These are phyloP conservation scores for Pristionchus mayeri DNA, from an alignment of 2,888 invertebrate species.

Conservation along the genomic window DNA sequence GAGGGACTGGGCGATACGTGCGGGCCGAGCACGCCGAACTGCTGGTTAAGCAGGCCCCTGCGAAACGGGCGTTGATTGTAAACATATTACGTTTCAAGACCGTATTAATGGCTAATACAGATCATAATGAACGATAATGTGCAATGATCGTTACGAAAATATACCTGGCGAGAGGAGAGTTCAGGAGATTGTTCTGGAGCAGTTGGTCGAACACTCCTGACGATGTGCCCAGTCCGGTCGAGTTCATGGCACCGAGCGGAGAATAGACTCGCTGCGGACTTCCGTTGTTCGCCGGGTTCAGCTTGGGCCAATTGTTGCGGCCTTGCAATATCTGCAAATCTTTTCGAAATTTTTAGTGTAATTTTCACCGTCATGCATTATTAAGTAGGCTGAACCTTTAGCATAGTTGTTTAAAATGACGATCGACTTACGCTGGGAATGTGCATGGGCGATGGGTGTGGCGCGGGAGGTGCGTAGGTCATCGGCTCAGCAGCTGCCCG, in stretches of 20 bases:
- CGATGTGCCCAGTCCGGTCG: neutral
- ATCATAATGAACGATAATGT: neutral
- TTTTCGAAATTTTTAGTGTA: neutral
- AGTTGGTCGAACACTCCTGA: neutral
- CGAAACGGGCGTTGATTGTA: neutral
- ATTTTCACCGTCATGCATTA: no score
- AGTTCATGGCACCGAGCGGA: neutral
- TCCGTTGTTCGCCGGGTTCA: neutral
- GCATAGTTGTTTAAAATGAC: neutral
- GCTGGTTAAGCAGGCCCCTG: neutral
- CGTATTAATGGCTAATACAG: neutral
- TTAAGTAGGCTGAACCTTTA: no score
- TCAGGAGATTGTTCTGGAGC: neutral
- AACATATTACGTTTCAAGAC: no score
- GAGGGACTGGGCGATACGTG: conserved; percentile 27
- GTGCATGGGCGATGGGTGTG: neutral
- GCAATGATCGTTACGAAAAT: neutral
- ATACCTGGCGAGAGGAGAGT: conserved; percentile 7
- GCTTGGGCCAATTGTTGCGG: neutral
- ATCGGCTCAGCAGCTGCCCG: neutral
- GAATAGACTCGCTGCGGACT: neutral
- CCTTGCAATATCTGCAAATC: conserved; percentile 11
- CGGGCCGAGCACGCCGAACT: neutral
- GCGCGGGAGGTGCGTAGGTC: neutral
- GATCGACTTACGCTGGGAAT: neutral